These are phyloP conservation scores for Uromys caudimaculatus DNA, from an alignment of 2,797 vertebrate species.

Conservation along the genomic window DNA sequence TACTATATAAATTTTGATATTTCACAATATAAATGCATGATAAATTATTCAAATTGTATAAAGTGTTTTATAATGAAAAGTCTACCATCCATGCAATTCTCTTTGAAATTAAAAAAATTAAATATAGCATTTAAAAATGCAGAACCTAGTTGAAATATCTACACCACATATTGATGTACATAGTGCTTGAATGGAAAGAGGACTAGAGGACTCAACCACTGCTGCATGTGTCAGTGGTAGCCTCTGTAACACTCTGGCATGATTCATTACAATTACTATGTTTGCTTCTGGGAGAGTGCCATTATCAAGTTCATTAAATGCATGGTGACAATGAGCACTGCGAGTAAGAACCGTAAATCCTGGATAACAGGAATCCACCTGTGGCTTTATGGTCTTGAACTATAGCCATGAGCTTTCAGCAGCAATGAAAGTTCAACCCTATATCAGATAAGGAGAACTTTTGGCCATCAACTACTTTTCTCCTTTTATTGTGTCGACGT, in stretches of 20 bases:
- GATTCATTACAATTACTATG: background rate
- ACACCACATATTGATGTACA: conserved; percentile 16
- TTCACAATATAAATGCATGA: background rate
- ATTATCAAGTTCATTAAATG: conserved; percentile 44
- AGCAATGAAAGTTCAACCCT: conserved; percentile 21
- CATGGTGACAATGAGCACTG: conserved; percentile 26
- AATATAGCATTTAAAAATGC: background rate
- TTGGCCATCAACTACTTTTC: conserved; percentile 31
- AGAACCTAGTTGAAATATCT: background rate
- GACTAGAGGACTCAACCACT: background rate
- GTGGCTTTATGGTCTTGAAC: conserved; percentile 86
- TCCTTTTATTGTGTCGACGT: conserved; percentile 9
- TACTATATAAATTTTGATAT: conserved; percentile 24
- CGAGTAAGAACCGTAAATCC: conserved; percentile 72
- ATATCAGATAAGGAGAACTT: conserved; percentile 47
- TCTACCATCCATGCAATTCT: background rate
- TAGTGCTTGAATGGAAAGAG: background rate
- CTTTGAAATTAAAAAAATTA: conserved; percentile 19
- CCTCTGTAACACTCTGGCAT: background rate
- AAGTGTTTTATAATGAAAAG: conserved; percentile 22
- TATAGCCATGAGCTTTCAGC: conserved; percentile 77
- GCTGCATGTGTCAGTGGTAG: background rate
- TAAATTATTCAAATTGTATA: conserved; percentile 14
- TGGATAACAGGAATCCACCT: conserved; percentile 82
- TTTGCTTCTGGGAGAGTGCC: conserved; percentile 6